A percentile compares a stretch with the other conserved stretches of the same genome.
Evolutionary conservation across 1,140 invertebrate genomes (phyloP).

Genomic region (Procambarus clarkii): DNA sequence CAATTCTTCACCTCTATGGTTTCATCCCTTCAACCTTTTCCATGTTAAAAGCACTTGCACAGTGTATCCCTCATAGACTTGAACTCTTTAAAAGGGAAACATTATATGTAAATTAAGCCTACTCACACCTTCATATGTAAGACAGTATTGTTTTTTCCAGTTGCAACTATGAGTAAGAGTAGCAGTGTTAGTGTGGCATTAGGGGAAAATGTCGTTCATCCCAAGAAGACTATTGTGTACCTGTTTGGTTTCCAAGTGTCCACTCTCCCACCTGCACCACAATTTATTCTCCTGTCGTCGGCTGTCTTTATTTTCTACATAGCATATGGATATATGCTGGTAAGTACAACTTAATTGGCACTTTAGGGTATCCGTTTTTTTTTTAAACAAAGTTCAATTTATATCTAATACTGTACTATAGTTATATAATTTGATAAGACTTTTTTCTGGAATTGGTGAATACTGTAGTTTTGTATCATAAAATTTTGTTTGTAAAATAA

Average conservation of each 20-base stretch:
- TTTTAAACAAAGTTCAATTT: no score
- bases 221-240: conserved; percentile 16
- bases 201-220: conserved; percentile 4
- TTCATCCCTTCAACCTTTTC: no score
- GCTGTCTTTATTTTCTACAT: conserved; percentile 93
- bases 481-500: neutral
- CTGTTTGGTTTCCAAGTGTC: conserved; percentile 48
- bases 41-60: no score
- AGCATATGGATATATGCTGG: conserved; percentile 93
- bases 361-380: no score
- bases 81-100: no score
- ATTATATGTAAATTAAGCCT: no score
- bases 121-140: no score
- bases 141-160: neutral
- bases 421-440: neutral
- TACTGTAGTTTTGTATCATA: neutral
- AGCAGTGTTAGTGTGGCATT: conserved; percentile 30
- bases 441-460: no score
- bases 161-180: conserved; percentile 5
- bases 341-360: conserved; percentile 73
- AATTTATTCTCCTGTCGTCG: conserved; percentile 86
- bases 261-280: conserved; percentile 76
- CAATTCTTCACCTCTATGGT: no score
- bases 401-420: no score
- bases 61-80: no score